Base-by-base conservation (phyloP, 2,797 vertebrate species). In the Argyrosomus regius region DNA sequence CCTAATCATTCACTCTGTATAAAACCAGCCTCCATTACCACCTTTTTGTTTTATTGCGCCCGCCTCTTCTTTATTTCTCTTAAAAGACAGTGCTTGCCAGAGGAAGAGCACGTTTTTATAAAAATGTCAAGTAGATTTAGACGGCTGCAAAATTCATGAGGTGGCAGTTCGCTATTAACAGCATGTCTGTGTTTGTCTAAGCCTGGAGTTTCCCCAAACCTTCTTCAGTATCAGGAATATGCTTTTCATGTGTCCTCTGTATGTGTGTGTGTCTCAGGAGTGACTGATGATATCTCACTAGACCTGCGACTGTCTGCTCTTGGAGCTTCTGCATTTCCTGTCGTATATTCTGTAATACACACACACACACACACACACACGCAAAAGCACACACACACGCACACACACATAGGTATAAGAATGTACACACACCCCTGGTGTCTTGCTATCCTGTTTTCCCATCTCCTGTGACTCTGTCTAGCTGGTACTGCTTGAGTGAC, bases 401-500 rank as follows among this genome's bases (percentile, higher is more conserved):
- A 65, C 56, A 66, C 64, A 43, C 12, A 69, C 46, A 58, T 3
- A 67, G 74, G 79, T 82, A 79, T 72, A 22, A 63, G 77, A 59
- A 69, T 77, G 41, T 5, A 75, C 65, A 74, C 78, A 72, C 79
- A 57, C 72, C 52, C 46, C 50, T 28, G 75, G 85, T 86, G 80
- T 89, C 81, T 88, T 7, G 26, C 88, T 88, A 70, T 90, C 80
- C 84, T 90, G 78, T 79, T 78, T 82, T 85, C 78, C 60, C 76
- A 80, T 92, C 90, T 91, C 86, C 86, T 81, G 83, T 90, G 88
- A 89, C 91, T 89, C 67, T 41, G 69, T 89, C 80, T 84, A 67
- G 89, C 87, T 79, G 78, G 71, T 79, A 70, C 54, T 20, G 72
- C 62, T 86, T 94, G 94, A 94, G 76, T 92, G 94, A 93, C 92